Evolutionary conservation across 2,113 vertebrate species (phyloP), one percentile per base, ranked within the genome.

Genomic region (Nestor notabilis): DNA sequence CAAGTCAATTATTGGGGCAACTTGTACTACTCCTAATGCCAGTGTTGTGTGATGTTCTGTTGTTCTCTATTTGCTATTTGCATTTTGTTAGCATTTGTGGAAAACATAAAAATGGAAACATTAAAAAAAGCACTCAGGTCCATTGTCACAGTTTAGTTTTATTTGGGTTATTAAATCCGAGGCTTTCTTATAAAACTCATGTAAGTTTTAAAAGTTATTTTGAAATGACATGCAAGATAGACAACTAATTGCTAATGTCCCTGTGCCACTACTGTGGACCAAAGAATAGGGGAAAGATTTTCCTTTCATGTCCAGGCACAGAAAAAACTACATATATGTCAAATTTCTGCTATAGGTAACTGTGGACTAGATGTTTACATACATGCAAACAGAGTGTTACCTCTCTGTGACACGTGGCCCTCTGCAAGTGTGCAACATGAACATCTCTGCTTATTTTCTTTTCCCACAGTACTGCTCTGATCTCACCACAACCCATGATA

Each of bases 81-180:
- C 29, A 16, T 92, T 94, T 91, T 97, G 14, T 61, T 69, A 76
- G 39, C 58, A 8, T 55, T 60, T 80, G 52, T 71, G 56, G 79
- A 89, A 50, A 69, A 55, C 6, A 80, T 66, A 92, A 81, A 86
- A 94, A 61, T 88, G 44, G 80, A 93, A 96, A 83, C 58, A 46
- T 66, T 71, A 78, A 46, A 25, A 52, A 50, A 80, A 75, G 17
- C 25, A 70, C 61, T 79, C 37, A 61, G 69, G 77, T 87, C 52
- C 82, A 24, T 61, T 84, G 27, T 56, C 84, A 53, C 44, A 23
- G 55, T 66, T 50, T 20, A n/a, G n/a, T n/a, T n/a, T n/a, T 83
- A 46, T 82, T 89, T 82, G 58, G 15, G 44, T 33, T 92, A 68
- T 76, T 97, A 94, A 92, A 82, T 69, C 25, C 33, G 25, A 55